Evolutionary conservation across 2,888 invertebrate species (phyloP).

Genomic region (Loripinus fragilis): DNA sequence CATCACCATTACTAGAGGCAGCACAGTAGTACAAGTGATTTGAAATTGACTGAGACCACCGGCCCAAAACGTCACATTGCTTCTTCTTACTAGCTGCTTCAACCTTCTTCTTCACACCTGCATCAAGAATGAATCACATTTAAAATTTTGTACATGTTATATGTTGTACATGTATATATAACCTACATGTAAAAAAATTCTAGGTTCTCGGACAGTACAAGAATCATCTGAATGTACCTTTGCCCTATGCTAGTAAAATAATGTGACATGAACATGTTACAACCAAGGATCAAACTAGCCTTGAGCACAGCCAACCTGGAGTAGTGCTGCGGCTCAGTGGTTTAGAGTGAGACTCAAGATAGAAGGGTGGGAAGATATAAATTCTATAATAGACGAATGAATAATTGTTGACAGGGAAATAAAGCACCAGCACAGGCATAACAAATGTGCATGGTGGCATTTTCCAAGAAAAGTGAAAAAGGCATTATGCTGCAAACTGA

Average conservation of each 20-base stretch:
- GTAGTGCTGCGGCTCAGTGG: too few relatives aligned
- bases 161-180: not conserved
- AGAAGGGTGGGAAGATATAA: too few relatives aligned
- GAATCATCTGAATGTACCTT: not conserved
- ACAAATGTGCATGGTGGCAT: too few relatives aligned
- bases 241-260: not conserved
- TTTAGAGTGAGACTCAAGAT: too few relatives aligned
- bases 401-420: too few relatives aligned
- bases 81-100: not conserved
- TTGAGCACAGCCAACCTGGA: too few relatives aligned
- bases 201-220: not conserved
- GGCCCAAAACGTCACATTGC: not conserved
- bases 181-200: not conserved
- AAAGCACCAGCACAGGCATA: too few relatives aligned
- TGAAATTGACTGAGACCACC: conserved; percentile 6
- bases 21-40: conserved; percentile 16
- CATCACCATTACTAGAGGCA: not conserved
- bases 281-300: too few relatives aligned
- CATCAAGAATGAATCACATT: not conserved
- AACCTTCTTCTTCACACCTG: conserved; percentile 19
- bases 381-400: too few relatives aligned
- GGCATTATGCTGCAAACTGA: too few relatives aligned
- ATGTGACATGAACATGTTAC: not conserved
- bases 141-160: not conserved
- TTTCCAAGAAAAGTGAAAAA: too few relatives aligned